Evolutionary conservation across 1,140 invertebrate genomes (phyloP).

Genomic region (Sinonovacula constricta): DNA sequence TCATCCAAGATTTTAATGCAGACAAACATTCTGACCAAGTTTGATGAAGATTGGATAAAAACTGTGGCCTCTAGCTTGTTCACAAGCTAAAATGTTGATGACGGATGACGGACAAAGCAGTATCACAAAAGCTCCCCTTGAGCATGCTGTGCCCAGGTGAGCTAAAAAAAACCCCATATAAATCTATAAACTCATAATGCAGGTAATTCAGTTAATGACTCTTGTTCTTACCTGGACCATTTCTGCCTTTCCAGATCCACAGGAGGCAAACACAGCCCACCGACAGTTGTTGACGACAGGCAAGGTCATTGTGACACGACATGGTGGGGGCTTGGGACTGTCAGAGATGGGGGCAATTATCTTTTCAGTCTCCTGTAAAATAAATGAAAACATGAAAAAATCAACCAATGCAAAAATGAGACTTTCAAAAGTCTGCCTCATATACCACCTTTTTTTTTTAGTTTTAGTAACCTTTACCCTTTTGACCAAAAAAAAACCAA

Average conservation of each 20-base stretch:
- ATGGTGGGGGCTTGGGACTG: constrained; percentile 97
- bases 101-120: background rate
- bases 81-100: constrained; percentile 1
- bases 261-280: constrained; percentile 89
- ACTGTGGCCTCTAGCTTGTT: constrained; percentile 3
- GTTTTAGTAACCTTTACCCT: background rate
- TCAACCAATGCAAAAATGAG: background rate
- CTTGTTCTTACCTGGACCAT: constrained; percentile 87
- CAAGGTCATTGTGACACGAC: constrained; percentile 94
- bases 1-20: background rate
- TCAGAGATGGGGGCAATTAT: constrained; percentile 93
- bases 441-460: background rate
- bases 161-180: background rate
- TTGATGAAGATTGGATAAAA: constrained; percentile 21
- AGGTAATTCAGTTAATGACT: too few species aligned
- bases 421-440: background rate
- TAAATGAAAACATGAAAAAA: background rate
- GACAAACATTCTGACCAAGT: background rate
- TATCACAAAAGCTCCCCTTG: background rate
- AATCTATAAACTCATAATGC: too few species aligned
- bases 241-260: constrained; percentile 91
- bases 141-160: background rate
- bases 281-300: constrained; percentile 94
- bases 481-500: too few species aligned
- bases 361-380: constrained; percentile 68